Base-by-base conservation (phyloP, 2,113 vertebrate species). In the Pangasianodon gigas region DNA sequence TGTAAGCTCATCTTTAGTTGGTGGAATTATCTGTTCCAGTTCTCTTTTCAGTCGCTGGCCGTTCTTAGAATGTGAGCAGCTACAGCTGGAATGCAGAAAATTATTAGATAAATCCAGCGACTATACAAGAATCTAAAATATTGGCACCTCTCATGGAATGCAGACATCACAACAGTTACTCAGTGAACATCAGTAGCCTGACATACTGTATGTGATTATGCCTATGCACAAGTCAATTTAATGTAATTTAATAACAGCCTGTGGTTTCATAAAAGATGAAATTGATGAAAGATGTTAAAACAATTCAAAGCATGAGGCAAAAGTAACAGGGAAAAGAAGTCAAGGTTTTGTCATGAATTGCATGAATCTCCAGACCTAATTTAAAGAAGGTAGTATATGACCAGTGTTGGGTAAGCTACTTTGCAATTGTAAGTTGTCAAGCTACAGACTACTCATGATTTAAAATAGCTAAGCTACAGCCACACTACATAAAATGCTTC, bases 41-140 rank as follows among this genome's bases (percentile, higher is more conserved):
- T 84, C 26, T 32, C 5, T 84, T 60, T 87, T 87, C 52, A 84
- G 80, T 51, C n/a, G 18, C 13, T 24, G 79, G 46, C 46, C 29
- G 69, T 84, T 84, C 69, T 52, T 84, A 88, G 41, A 87, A 80
- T 51, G 26, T 65, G 56, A 65, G 37, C 74, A 29, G 86, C 26
- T n/a, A 87, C 54, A 77, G 26, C 44, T n/a, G 46, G 41, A 79
- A 51, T 37, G 48, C 16, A 81, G 44, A 54, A 69, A 71, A 58
- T 81, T 13, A n/a, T 81, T 52, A 18, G 48, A n/a, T 81, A 81
- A 51, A 77, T 46, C 4, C 21, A 77, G 37, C 19, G 5, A 37
- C 2, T 37, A 74, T 18, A 41, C 6, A 41, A 77, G 44, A 46
- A 77, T 13, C 21, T 11, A 77, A 75, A 77, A 46, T 74, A 41